Evolutionary conservation across 2,888 invertebrate genomes (phyloP), one percentile per base, ranked within the genome.

Genomic region (Tinea semifulvella): DNA sequence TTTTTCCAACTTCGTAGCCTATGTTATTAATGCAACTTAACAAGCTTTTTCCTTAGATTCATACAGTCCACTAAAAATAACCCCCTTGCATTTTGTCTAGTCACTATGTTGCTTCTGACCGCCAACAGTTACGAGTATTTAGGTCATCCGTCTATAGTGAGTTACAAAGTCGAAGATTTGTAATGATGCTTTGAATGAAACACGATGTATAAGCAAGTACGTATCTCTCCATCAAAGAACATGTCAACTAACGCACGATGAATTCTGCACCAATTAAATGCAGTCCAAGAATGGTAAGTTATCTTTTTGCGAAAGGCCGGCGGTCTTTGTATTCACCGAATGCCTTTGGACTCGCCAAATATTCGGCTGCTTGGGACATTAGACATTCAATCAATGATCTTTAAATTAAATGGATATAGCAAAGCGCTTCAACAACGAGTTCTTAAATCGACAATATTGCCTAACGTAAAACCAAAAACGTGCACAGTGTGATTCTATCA

Each of bases 271-370:
- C 69, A 74, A 73, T 75, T 69, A 72, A 70, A 65, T 56, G 60
- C 62, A 61, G 60, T 62, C 60, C 57, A 53, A 60, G 65, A 64
- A 65, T 56, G 61, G 61, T 52, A 54, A 56, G 56, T 58, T 53
- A 56, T 63, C 55, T 75, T 76, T 75, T 74, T 74, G 67, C 56
- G 48, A 51, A 53, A 48, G 28, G 27, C 54, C 49, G 56, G 56
- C 58, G 54, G 58, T 61, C 73, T 75, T 74, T 74, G 71, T 66
- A 56, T 50, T 51, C 54, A 61, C 71, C 70, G 73, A 66, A 64
- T 56, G 57, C 63, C 63, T 64, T 61, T 52, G 61, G 53, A 60
- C 26, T 39, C 44, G 44, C 43, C 40, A 66, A 67, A 64, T 61
- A 68, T 73, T 64, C 57, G 56, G 53, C 56, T 55, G 58, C 55